Evolutionary conservation across 1,140 invertebrate species (phyloP).

Genomic region (Pinna nobilis): DNA sequence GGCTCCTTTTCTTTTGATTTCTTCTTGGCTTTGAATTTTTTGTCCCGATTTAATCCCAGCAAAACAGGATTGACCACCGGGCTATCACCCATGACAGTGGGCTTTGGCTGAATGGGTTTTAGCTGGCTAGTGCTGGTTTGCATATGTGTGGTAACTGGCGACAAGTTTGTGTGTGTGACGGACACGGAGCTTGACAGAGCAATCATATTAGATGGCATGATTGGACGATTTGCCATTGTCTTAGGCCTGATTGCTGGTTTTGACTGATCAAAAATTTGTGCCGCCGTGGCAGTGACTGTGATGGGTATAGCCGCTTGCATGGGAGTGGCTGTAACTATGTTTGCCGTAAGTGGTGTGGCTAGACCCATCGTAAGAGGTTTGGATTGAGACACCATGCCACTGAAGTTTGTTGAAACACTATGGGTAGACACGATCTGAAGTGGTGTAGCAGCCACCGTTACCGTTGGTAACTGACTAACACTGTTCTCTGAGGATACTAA

Average conservation of each 20-base stretch:
- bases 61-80: slow-evolving; percentile 66
- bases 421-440: slow-evolving; percentile 12
- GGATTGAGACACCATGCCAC: slow-evolving; percentile 1
- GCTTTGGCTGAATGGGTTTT: slow-evolving; percentile 75
- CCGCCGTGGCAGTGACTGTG: slow-evolving; percentile 14
- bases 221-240: slow-evolving; percentile 22
- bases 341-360: slow-evolving; percentile 12
- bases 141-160: slow-evolving; percentile 55
- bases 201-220: slow-evolving; percentile 38
- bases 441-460: not conserved
- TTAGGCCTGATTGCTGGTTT: slow-evolving; percentile 23
- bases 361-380: not conserved
- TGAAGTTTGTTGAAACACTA: slow-evolving; percentile 7
- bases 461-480: not conserved
- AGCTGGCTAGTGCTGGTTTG: slow-evolving; percentile 57
- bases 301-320: slow-evolving; percentile 25
- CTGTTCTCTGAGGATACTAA: not conserved
- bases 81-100: slow-evolving; percentile 71
- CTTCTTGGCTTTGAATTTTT: slow-evolving; percentile 48
- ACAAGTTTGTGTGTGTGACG: slow-evolving; percentile 39
- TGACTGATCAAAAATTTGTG: slow-evolving; percentile 1
- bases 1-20: slow-evolving; percentile 75
- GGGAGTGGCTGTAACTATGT: slow-evolving; percentile 10
- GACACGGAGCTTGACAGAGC: slow-evolving; percentile 25
- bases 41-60: slow-evolving; percentile 69